These are phyloP conservation scores for Tetragonisca angustula DNA, from an alignment of 2,888 invertebrate species.

Conservation along the genomic window DNA sequence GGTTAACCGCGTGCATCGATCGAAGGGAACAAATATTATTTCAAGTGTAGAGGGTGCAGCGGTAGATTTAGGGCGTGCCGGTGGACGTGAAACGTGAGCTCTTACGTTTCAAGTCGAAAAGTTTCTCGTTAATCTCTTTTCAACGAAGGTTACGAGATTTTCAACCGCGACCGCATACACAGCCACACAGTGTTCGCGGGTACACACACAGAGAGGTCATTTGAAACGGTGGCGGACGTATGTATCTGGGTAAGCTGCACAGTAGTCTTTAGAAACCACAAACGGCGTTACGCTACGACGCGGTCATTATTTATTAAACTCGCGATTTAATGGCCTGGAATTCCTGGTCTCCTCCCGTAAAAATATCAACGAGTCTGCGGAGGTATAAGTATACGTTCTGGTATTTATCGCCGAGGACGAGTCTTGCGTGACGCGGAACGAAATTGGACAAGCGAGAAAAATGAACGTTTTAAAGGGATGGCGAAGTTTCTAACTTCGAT, in stretches of 20 bases:
- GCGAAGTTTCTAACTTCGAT: not conserved
- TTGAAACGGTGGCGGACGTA: slow-evolving; percentile 30
- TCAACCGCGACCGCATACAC: not conserved
- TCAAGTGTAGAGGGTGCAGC: not conserved
- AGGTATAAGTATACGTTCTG: not conserved
- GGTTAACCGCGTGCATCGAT: not conserved
- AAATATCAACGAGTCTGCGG: slow-evolving; percentile 11
- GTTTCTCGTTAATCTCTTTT: slow-evolving; percentile 30
- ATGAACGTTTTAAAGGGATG: not conserved
- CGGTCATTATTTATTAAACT: slow-evolving; percentile 57
- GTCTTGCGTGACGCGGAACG: not conserved
- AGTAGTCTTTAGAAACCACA: slow-evolving; percentile 36
- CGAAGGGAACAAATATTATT: not conserved
- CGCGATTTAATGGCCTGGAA: slow-evolving; percentile 33
- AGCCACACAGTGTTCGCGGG: not conserved
- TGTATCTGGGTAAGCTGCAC: slow-evolving; percentile 27
- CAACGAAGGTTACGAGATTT: slow-evolving; percentile 23
- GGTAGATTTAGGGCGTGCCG: not conserved
- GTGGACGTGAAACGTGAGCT: not conserved
- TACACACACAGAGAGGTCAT: slow-evolving; percentile 26
- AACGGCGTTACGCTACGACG: slow-evolving; percentile 1
- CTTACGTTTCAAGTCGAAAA: not conserved
- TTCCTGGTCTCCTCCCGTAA: slow-evolving; percentile 33
- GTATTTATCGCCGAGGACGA: slow-evolving; percentile 3
- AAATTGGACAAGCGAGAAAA: not conserved